Percentiles rank a stretch among this genome's conserved stretches.
Evolutionary conservation across 2,888 invertebrate species (phyloP).

Genomic region (Archips xylosteana): DNA sequence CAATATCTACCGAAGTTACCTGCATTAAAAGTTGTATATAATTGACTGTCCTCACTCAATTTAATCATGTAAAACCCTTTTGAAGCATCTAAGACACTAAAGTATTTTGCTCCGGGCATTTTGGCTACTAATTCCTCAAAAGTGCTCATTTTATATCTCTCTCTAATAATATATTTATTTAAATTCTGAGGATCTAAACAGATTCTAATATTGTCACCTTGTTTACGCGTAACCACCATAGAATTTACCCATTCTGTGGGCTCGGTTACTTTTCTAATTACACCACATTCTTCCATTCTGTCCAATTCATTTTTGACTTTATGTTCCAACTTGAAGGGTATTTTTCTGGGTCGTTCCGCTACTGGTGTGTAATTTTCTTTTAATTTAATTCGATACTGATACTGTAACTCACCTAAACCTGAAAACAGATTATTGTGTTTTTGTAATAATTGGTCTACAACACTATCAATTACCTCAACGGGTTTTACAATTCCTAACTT

Average conservation of each 20-base stretch:
- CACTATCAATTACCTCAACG: neutral
- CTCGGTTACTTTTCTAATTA: constrained; percentile 21
- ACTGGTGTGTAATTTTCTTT: constrained; percentile 15
- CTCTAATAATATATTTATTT: constrained; percentile 30
- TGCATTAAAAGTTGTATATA: constrained; percentile 39
- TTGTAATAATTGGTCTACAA: neutral
- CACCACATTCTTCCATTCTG: constrained; percentile 21
- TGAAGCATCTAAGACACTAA: constrained; percentile 22
- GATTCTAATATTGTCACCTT: constrained; percentile 20
- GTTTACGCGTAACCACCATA: constrained; percentile 17
- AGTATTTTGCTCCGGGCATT: constrained; percentile 25
- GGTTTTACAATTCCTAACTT: constrained; percentile 19
- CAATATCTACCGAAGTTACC: constrained; percentile 36
- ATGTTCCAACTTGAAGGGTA: constrained; percentile 20
- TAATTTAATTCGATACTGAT: constrained; percentile 29
- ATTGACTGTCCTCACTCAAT: constrained; percentile 23
- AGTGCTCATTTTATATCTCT: constrained; percentile 21
- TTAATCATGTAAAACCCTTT: constrained; percentile 38
- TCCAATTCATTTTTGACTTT: constrained; percentile 20
- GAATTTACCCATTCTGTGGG: constrained; percentile 29
- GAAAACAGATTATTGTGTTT: constrained; percentile 15
- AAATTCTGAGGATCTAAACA: constrained; percentile 30
- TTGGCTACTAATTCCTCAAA: constrained; percentile 25
- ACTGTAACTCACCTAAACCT: constrained; percentile 14
- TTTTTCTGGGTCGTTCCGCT: constrained; percentile 22